Evolutionary conservation across 2,888 invertebrate genomes (phyloP).

Genomic region (Tetheella fluctuosa): DNA sequence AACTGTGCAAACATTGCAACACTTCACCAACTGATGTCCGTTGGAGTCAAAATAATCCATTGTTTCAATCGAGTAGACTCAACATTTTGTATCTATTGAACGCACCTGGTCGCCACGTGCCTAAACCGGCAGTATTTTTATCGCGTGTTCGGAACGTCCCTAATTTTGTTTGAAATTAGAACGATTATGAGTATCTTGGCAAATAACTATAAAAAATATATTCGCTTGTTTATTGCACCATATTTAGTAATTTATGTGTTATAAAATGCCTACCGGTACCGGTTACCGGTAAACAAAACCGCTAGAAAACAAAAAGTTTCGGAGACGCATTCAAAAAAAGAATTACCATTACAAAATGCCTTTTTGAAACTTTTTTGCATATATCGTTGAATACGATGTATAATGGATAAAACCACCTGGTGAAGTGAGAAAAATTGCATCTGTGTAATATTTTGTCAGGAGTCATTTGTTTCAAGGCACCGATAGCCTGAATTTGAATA

Average conservation of each 20-base stretch:
- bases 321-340: constrained; percentile 18
- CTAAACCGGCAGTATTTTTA: constrained; percentile 19
- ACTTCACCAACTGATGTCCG: constrained; percentile 46
- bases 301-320: not conserved
- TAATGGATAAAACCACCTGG: constrained; percentile 80
- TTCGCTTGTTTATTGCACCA: not conserved
- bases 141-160: not conserved
- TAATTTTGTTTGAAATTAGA: constrained; percentile 6
- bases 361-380: constrained; percentile 41
- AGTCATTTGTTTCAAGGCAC: constrained; percentile 66
- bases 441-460: constrained; percentile 71
- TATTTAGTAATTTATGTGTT: too few relatives aligned
- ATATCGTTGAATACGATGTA: constrained; percentile 64
- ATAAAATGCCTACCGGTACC: not conserved
- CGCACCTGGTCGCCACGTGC: constrained; percentile 69
- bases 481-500: constrained; percentile 66
- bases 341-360: constrained; percentile 33
- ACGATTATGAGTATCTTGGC: not conserved
- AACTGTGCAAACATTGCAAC: constrained; percentile 70
- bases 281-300: not conserved
- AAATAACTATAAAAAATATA: not conserved
- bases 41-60: constrained; percentile 73
- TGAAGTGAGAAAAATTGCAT: constrained; percentile 75
- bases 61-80: constrained; percentile 65
- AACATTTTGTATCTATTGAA: constrained; percentile 48